phyloP scores from a whole-genome alignment of 2,888 invertebrate species.

The Lampropteryx suffumata region DNA sequence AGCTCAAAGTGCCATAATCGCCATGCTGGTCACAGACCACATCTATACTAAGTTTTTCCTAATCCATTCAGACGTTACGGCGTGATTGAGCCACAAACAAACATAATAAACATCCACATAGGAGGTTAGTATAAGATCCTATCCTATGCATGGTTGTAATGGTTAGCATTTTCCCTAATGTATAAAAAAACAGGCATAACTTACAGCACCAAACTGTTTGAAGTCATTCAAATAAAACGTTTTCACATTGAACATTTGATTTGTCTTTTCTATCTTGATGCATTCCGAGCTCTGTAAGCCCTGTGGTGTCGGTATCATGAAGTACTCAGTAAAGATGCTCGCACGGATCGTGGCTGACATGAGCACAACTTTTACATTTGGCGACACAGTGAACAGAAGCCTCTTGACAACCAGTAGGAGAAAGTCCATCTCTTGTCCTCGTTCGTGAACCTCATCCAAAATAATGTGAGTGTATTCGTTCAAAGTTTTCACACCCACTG shows the following conservation, averaged over 20 bases:
- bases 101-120: too few relatives aligned
- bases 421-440: conserved; percentile 96
- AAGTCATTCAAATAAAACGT: conserved; percentile 85
- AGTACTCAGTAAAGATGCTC: conserved; percentile 87
- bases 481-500: conserved; percentile 86
- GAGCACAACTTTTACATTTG: conserved; percentile 81
- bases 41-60: too few relatives aligned
- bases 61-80: too few relatives aligned
- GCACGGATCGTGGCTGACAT: conserved; percentile 96
- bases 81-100: too few relatives aligned
- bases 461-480: conserved; percentile 93
- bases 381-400: conserved; percentile 84
- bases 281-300: conserved; percentile 59
- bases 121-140: too few relatives aligned
- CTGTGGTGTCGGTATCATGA: conserved; percentile 53
- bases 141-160: neutral
- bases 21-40: too few relatives aligned
- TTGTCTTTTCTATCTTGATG: conserved; percentile 73
- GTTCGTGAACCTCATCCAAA: conserved; percentile 96
- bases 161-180: too few relatives aligned
- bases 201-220: conserved; percentile 73
- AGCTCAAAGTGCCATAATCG: too few relatives aligned
- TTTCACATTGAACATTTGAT: conserved; percentile 79
- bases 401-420: conserved; percentile 91
- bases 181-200: conserved; percentile 39